Percentiles rank a stretch among this genome's conserved stretches.
Conservation (phyloP, 2,797 vertebrate species). For the Poeciliopsis gracilis region DNA sequence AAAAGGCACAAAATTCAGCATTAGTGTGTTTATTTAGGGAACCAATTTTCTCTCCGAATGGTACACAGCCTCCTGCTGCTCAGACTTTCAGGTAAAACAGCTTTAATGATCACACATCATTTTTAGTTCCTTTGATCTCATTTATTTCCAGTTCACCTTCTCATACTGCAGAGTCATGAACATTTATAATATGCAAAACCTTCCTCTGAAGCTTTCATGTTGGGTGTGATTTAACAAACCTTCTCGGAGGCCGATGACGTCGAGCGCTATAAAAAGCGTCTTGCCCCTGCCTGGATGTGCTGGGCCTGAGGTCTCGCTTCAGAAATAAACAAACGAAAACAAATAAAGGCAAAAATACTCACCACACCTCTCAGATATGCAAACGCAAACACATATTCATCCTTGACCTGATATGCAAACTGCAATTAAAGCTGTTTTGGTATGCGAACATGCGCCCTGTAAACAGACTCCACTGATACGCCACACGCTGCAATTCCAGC, state of each 20-base stretch:
- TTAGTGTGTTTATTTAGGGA: constrained; percentile 38
- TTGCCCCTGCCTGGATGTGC: constrained; percentile 23
- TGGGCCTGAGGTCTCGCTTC: constrained; percentile 37
- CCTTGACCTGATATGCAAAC: constrained; percentile 64
- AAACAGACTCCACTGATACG: constrained; percentile 32
- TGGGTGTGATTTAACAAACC: constrained; percentile 43
- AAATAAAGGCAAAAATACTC: background rate
- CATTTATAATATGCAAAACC: constrained; percentile 74
- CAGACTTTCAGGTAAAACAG: constrained; percentile 50
- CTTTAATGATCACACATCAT: constrained; percentile 59
- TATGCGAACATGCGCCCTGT: constrained; percentile 13
- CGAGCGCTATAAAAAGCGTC: constrained; percentile 38
- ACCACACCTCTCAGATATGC: constrained; percentile 9
- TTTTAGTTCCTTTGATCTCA: constrained; percentile 70
- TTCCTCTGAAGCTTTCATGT: constrained; percentile 33
- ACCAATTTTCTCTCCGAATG: constrained; percentile 32
- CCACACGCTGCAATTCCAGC: constrained; percentile 16
- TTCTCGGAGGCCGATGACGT: constrained; percentile 65
- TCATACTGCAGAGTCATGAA: constrained; percentile 72
- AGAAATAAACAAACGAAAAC: background rate
- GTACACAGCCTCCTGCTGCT: constrained; percentile 49
- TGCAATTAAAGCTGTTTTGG: constrained; percentile 51
- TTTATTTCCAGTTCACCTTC: constrained; percentile 73
- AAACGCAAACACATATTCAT: constrained; percentile 33
- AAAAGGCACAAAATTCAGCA: constrained; percentile 20